phyloP scores from a whole-genome alignment of 2,888 invertebrate species.

The Megastigmus dorsalis region DNA sequence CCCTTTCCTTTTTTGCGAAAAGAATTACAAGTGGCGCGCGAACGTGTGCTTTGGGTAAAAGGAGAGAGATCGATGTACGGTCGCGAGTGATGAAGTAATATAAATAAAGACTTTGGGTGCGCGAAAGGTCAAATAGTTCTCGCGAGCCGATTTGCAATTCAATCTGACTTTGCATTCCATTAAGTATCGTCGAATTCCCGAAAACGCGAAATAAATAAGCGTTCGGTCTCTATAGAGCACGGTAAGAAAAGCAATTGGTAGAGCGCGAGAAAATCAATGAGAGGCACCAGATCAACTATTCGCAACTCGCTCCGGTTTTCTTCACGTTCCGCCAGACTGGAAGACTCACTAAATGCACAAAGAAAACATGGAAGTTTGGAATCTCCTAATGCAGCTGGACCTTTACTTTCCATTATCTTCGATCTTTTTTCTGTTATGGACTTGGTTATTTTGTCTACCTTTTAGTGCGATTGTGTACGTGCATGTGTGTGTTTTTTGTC shows the following conservation, averaged over 20 bases:
- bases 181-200: too few relatives aligned
- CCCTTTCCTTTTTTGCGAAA: too few relatives aligned
- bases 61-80: background rate
- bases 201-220: too few relatives aligned
- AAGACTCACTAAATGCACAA: too few relatives aligned
- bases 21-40: too few relatives aligned
- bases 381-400: too few relatives aligned
- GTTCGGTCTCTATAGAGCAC: too few relatives aligned
- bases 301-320: conserved; percentile 2
- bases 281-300: conserved; percentile 11
- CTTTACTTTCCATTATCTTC: background rate
- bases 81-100: background rate
- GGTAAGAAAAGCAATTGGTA: conserved; percentile 22
- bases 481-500: background rate
- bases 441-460: background rate
- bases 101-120: background rate
- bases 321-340: background rate
- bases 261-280: conserved; percentile 33
- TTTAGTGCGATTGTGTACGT: background rate
- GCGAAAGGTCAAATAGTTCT: background rate
- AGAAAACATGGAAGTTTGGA: too few relatives aligned
- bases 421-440: background rate
- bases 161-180: too few relatives aligned
- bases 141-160: too few relatives aligned
- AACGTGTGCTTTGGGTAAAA: too few relatives aligned